Conservation (phyloP, 2,113 vertebrate genomes). For the Elachura formosa region DNA sequence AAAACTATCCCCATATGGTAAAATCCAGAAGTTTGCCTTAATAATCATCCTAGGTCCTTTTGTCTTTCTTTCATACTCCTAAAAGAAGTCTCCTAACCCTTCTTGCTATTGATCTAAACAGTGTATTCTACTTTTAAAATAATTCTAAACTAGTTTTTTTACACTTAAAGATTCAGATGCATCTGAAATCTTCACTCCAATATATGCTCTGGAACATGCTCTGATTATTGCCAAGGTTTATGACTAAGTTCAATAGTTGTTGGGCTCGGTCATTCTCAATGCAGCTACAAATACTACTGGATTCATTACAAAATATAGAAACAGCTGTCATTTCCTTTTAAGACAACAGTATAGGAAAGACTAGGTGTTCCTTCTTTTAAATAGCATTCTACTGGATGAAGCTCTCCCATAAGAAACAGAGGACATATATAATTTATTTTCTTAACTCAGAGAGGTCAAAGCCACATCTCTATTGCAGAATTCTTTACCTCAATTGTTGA, state of each 20-base stretch:
- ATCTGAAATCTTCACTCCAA: background rate
- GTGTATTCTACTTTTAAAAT: background rate
- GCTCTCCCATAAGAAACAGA: background rate
- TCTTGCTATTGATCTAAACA: background rate
- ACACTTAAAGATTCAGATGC: background rate
- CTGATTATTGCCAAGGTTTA: background rate
- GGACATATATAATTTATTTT: background rate
- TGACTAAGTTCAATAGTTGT: background rate
- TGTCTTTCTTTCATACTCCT: background rate
- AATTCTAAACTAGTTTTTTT: background rate
- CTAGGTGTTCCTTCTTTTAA: background rate
- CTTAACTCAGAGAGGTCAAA: background rate
- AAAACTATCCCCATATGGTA: background rate
- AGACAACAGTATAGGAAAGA: background rate
- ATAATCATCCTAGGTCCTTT: background rate
- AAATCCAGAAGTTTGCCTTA: background rate
- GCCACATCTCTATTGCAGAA: background rate
- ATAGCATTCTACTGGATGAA: background rate
- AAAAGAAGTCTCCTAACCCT: background rate
- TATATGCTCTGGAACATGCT: background rate
- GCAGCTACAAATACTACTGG: background rate
- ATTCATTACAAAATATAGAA: background rate
- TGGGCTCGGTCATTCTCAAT: background rate
- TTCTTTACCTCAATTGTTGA: background rate
- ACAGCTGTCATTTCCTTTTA: background rate